Base-by-base conservation (phyloP, 2,888 invertebrate species). In the Beris morrisii region DNA sequence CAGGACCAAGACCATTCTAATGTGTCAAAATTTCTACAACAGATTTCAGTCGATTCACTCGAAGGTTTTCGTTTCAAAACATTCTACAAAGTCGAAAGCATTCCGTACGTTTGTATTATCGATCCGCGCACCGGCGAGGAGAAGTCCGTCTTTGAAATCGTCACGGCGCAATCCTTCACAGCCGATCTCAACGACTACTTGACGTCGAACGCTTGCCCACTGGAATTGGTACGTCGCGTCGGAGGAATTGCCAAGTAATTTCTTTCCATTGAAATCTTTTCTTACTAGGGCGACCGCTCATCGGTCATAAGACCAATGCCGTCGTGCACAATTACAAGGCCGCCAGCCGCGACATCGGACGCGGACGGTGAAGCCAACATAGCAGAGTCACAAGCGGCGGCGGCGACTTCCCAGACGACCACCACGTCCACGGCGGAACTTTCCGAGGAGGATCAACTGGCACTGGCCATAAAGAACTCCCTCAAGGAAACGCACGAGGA, bases 91-190 rank as follows among this genome's bases (percentile, higher is more conserved):
- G 85, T 88, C 64, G 75, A 75, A 13, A 76, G 81, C 57, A 85
- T 85, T 76, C 89, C 89, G 1, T 87, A 88, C 73, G 78, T 89
- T 67, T 86, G 87, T 67, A 79, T 89, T 5, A 79, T 89, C 64
- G 89, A 89, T 79, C 89, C 89, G 9, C 81, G 86, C 72, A 89
- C 88, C 54, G 88, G 88, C 52, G 88, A 88, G 77, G 78, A 80
- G 46, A 81, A 83, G 63, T 76, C 85, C 73, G 75, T 73, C 64
- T 75, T 74, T 66, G 69, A 72, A 68, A 28, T 71, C 73, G 53
- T 77, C 74, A 71, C 68, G 75, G 30, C 72, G 71, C 45, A 75
- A 75, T 56, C 75, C 74, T 70, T 77, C 74, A 13, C 74, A 38
- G 65, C 13, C 57, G 69, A 28, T n/a, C 70, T 58, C 57, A 65